phyloP scores from a whole-genome alignment of 1,140 invertebrate species.

The Potamilus streckersoni region DNA sequence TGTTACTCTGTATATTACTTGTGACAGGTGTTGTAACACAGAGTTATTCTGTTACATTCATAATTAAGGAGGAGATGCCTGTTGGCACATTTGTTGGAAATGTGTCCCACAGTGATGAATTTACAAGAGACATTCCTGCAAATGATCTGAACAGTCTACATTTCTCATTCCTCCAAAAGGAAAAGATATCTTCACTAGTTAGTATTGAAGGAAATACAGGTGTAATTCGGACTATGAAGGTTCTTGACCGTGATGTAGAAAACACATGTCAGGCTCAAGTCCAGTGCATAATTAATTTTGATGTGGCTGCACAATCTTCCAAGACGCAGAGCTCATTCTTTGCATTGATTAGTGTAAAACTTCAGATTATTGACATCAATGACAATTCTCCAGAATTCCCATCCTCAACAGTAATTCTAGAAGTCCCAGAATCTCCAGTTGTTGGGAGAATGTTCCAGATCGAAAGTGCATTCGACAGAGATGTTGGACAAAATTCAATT shows the following conservation, averaged over 20 bases:
- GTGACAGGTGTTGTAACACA: neutral
- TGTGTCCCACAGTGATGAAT: conserved; percentile 17
- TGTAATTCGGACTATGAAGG: conserved; percentile 16
- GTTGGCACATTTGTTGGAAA: conserved; percentile 25
- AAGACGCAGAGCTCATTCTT: conserved; percentile 28
- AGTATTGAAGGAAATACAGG: conserved; percentile 19
- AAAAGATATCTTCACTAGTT: conserved; percentile 14
- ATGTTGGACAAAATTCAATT: conserved; percentile 22
- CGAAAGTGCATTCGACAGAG: conserved; percentile 24
- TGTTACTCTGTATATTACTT: no score
- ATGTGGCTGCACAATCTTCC: conserved; percentile 19
- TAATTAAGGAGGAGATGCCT: conserved; percentile 19
- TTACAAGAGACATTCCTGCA: conserved; percentile 17
- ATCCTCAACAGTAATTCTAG: conserved; percentile 11
- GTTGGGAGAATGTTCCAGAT: conserved; percentile 29
- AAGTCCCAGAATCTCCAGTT: conserved; percentile 22
- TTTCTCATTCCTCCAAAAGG: conserved; percentile 22
- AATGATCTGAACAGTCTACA: conserved; percentile 15
- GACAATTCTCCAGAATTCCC: conserved; percentile 30
- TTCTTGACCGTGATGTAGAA: conserved; percentile 26
- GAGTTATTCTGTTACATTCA: conserved; percentile 24
- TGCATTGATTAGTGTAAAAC: conserved; percentile 22
- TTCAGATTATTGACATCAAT: conserved; percentile 30
- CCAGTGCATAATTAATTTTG: conserved; percentile 20
- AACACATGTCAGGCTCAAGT: conserved; percentile 26